Evolutionary conservation across 2,888 invertebrate genomes (phyloP).

Genomic region (Aphidius colemani): DNA sequence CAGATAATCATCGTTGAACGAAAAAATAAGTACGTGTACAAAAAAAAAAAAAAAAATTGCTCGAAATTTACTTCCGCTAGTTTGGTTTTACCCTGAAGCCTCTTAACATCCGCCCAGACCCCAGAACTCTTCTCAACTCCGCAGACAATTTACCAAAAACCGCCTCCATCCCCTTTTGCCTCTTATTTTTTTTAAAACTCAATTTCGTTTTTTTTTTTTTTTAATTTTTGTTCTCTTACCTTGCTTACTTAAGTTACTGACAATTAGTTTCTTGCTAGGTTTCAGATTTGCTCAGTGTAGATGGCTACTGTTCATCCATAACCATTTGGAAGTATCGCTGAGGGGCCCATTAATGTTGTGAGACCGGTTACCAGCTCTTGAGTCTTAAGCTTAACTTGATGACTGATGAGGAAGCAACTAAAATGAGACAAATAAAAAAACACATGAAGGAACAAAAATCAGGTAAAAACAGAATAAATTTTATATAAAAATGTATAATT

Average conservation of each 20-base stretch:
- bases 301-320: constrained; percentile 53
- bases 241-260: constrained; percentile 7
- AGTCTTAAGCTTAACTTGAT: too few relatives aligned
- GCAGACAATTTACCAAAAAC: constrained; percentile 20
- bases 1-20: constrained; percentile 9
- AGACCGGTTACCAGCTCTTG: constrained; percentile 8
- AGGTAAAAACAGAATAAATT: too few relatives aligned
- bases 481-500: too few relatives aligned
- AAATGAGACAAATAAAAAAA: too few relatives aligned
- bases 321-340: constrained; percentile 41
- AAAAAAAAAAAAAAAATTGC: background rate
- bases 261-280: constrained; percentile 28
- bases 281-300: constrained; percentile 23
- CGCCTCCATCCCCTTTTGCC: background rate
- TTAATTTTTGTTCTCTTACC: constrained; percentile 26
- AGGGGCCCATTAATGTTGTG: constrained; percentile 29
- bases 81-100: constrained; percentile 9
- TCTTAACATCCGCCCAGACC: background rate
- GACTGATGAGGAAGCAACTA: too few relatives aligned
- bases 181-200: background rate
- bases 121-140: background rate
- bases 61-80: constrained; percentile 5
- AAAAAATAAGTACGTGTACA: background rate
- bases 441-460: too few relatives aligned
- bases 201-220: background rate